phyloP scores from a whole-genome alignment of 2,888 invertebrate species.

The Diadromus collaris region DNA sequence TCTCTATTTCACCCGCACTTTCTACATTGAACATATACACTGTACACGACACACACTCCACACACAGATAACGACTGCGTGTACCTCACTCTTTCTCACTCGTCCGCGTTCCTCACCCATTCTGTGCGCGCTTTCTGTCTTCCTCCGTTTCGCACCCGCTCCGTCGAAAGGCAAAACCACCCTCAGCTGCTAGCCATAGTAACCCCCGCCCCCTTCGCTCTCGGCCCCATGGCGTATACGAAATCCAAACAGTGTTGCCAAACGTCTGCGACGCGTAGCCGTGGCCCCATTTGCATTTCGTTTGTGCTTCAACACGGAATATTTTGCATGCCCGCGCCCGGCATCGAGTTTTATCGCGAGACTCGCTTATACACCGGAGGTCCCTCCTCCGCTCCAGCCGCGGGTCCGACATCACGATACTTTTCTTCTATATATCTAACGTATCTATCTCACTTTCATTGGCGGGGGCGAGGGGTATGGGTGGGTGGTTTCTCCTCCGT shows the following conservation, averaged over 20 bases:
- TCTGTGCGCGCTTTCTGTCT: conserved; percentile 28
- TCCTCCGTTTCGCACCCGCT: conserved; percentile 49
- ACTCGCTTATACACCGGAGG: conserved; percentile 15
- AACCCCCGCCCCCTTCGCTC: conserved; percentile 68
- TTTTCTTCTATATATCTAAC: conserved; percentile 32
- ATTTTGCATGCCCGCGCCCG: conserved; percentile 71
- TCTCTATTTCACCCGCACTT: conserved; percentile 56
- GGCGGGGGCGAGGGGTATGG: too few species aligned
- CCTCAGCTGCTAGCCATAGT: conserved; percentile 71
- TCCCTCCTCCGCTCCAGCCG: neutral
- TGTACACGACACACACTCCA: conserved; percentile 13
- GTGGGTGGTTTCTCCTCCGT: conserved; percentile 49
- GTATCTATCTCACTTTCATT: conserved; percentile 50
- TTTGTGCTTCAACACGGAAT: conserved; percentile 76
- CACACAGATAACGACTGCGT: conserved; percentile 27
- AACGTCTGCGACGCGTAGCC: conserved; percentile 76
- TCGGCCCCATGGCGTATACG: conserved; percentile 56
- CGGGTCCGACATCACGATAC: conserved; percentile 4
- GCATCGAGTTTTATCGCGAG: conserved; percentile 53
- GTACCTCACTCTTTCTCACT: conserved; percentile 36
- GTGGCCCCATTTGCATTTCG: conserved; percentile 78
- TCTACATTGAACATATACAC: conserved; percentile 42
- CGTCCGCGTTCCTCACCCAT: conserved; percentile 18
- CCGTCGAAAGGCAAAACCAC: conserved; percentile 70
- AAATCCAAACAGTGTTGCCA: conserved; percentile 78